Evolutionary conservation across 2,888 invertebrate genomes (phyloP).

Genomic region (Ochropacha duplaris): DNA sequence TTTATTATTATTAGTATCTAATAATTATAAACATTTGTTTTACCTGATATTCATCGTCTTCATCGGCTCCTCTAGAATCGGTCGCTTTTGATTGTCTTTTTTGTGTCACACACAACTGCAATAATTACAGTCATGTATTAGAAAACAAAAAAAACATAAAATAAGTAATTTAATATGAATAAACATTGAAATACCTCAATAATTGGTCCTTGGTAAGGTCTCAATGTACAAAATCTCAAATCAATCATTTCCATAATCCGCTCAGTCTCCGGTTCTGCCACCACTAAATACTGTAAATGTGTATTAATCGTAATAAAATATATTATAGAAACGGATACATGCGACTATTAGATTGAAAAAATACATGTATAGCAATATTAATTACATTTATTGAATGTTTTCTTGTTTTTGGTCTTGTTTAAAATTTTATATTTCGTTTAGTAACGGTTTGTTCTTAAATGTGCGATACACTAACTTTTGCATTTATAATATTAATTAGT

Average conservation of each 20-base stretch:
- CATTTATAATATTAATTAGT: no score
- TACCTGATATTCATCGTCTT: slow-evolving; percentile 61
- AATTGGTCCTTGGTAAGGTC: slow-evolving; percentile 47
- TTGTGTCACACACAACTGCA: slow-evolving; percentile 49
- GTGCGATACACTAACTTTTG: no score
- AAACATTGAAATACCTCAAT: slow-evolving; percentile 47
- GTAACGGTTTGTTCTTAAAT: no score
- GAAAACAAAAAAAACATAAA: neutral
- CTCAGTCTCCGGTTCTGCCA: slow-evolving; percentile 60
- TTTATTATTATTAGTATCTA: no score
- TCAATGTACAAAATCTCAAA: slow-evolving; percentile 50
- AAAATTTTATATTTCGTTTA: no score
- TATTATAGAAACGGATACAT: neutral
- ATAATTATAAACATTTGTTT: neutral
- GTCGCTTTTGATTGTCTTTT: slow-evolving; percentile 29
- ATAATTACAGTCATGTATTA: neutral
- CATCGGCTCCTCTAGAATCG: slow-evolving; percentile 37
- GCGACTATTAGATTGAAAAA: neutral
- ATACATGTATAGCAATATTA: no score
- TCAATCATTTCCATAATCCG: slow-evolving; percentile 69
- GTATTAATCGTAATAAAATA: no score
- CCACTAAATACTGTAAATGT: slow-evolving; percentile 56
- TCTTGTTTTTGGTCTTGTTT: no score
- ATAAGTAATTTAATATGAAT: no score
- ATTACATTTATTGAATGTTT: no score